These are phyloP conservation scores for Labeo rohita DNA, from an alignment of 2,113 vertebrate genomes.

Conservation along the genomic window DNA sequence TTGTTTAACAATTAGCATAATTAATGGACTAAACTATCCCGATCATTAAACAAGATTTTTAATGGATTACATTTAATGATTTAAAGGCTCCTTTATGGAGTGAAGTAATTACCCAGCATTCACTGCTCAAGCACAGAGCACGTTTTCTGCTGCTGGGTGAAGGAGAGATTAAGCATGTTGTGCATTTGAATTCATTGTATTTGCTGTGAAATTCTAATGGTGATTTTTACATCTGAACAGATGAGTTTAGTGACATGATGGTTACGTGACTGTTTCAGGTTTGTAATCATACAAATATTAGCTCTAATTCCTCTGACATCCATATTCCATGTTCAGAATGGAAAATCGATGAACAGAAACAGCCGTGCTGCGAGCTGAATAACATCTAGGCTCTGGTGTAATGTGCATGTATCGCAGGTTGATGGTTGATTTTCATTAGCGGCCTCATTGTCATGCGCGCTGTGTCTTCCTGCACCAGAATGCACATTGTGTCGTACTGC, in stretches of 20 bases:
- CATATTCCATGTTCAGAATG: conserved; percentile 59
- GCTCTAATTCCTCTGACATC: background rate
- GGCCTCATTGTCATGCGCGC: conserved; percentile 95
- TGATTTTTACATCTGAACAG: background rate
- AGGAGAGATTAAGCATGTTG: conserved; percentile 28
- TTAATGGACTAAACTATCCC: conserved; percentile 54
- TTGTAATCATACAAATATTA: background rate
- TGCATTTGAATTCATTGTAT: background rate
- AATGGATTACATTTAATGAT: conserved; percentile 56
- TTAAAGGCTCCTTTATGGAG: conserved; percentile 35
- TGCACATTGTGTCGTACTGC: conserved; percentile 75
- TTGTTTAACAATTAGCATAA: conserved; percentile 54
- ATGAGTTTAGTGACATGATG: background rate
- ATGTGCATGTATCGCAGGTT: conserved; percentile 92
- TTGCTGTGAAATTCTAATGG: background rate
- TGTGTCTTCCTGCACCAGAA: conserved; percentile 92
- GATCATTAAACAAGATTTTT: conserved; percentile 58
- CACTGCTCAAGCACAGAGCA: conserved; percentile 36
- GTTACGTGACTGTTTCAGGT: background rate
- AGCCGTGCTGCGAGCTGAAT: conserved; percentile 79
- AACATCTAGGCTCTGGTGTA: conserved; percentile 83
- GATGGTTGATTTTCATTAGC: conserved; percentile 95
- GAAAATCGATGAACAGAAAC: conserved; percentile 77
- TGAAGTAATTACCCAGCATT: conserved; percentile 35
- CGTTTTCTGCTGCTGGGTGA: conserved; percentile 26